phyloP scores from a whole-genome alignment of 2,113 vertebrate species.

The Hippolais icterina region DNA sequence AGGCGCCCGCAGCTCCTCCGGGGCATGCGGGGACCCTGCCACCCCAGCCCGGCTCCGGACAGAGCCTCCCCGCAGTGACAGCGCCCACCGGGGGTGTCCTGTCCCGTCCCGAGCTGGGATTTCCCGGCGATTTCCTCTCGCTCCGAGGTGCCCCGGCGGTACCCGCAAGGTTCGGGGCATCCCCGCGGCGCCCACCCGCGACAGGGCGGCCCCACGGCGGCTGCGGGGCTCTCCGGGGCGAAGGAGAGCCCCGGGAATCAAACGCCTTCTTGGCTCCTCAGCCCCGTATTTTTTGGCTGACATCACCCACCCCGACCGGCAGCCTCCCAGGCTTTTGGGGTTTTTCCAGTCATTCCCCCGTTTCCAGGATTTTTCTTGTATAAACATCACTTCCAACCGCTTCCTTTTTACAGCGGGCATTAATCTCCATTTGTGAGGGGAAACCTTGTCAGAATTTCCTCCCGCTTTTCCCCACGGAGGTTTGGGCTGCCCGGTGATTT shows the following conservation, averaged over 20 bases:
- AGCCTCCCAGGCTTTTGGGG: background rate
- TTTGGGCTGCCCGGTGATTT: background rate
- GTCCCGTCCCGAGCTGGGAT: background rate
- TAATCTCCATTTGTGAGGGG: slow-evolving; percentile 34
- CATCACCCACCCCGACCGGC: background rate
- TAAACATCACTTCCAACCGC: background rate
- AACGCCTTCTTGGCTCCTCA: background rate
- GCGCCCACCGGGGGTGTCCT: background rate
- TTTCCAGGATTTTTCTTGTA: background rate
- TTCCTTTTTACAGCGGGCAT: background rate
- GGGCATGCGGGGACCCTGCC: background rate
- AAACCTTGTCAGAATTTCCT: background rate
- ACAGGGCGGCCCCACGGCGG: background rate
- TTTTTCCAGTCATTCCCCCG: background rate
- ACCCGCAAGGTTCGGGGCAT: background rate
- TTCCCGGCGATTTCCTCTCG: background rate
- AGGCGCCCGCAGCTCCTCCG: background rate
- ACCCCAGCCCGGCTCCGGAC: accelerated
- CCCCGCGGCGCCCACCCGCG: background rate
- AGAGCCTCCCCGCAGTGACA: accelerated
- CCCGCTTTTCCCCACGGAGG: background rate
- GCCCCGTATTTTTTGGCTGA: background rate
- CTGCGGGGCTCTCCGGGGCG: background rate
- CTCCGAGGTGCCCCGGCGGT: background rate
- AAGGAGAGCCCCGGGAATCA: background rate